These are phyloP conservation scores for Brachyistius frenatus DNA, from an alignment of 2,113 vertebrate genomes.

Conservation along the genomic window DNA sequence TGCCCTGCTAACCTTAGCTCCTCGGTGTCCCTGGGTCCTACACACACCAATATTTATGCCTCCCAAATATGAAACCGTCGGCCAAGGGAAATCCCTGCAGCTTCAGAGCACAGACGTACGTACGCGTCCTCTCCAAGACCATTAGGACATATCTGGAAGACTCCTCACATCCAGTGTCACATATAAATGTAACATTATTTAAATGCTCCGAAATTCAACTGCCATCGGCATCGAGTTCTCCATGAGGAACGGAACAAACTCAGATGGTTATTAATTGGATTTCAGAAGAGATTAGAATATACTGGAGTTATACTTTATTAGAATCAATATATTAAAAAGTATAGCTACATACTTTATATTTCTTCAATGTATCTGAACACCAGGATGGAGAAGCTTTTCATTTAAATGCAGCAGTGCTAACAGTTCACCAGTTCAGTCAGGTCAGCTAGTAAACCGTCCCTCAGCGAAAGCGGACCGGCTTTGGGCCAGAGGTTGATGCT, in stretches of 20 bases:
- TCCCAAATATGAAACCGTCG: constrained; percentile 22
- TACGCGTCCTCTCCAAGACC: constrained; percentile 34
- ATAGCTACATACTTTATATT: too few relatives aligned
- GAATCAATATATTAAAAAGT: too few relatives aligned
- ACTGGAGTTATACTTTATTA: too few relatives aligned
- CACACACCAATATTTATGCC: constrained; percentile 16
- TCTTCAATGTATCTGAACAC: neutral
- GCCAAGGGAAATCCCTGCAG: constrained; percentile 24
- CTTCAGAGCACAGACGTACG: constrained; percentile 22
- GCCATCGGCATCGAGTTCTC: too few relatives aligned
- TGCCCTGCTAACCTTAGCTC: neutral
- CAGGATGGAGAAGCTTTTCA: neutral
- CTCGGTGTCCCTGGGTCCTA: constrained; percentile 58
- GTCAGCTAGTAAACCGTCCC: too few relatives aligned
- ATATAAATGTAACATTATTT: neutral
- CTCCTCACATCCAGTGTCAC: neutral
- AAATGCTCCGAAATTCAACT: too few relatives aligned
- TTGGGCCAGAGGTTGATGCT: constrained; percentile 40
- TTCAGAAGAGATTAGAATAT: too few relatives aligned
- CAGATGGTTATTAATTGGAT: neutral
- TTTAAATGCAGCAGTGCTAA: neutral
- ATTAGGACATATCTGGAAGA: constrained; percentile 2
- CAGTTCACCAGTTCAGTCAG: neutral
- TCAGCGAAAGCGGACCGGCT: neutral
- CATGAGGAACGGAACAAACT: neutral